Evolutionary conservation across 2,113 vertebrate genomes (phyloP), one percentile per base, ranked within the genome.

Genomic region (Pomatostomus ruficeps): DNA sequence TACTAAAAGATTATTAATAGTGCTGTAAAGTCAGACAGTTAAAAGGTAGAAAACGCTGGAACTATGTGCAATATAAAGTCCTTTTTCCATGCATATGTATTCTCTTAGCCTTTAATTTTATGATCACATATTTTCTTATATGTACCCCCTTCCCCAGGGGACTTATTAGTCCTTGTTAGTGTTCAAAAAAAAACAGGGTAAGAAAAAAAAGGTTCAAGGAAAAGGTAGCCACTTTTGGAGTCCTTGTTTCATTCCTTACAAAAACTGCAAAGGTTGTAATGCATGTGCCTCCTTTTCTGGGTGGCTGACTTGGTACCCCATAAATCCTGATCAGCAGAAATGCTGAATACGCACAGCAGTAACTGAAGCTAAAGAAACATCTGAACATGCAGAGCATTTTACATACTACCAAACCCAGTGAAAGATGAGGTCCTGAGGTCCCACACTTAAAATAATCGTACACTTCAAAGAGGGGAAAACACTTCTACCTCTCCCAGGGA

Each of bases 291-390:
- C 67, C 62, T 90, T 85, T 96, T 96, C 92, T 96, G 94, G 88
- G 94, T 97, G 95, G 95, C 79, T 96, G 67, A 73, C 38, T 93
- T 88, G 90, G 89, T 96, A 94, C 88, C 71, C 92, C 93, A 95
- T 95, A 95, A 95, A 95, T 95, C 94, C 85, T 63, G 61, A 46
- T 36, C 2, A 2, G 79, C 67, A 95, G 93, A 93, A 95, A 85
- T 55, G 85, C 91, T 95, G 94, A 95, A 68, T 75, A 54, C 12
- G 82, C 94, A 93, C 78, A 67, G 78, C 88, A 89, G 88, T 54
- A 63, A 91, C 74, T 42, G 49, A 89, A 74, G 70, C 74, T 75
- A 72, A 88, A 85, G 92, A 73, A 93, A 89, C 24, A 82, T 38
- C 61, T 2, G 43, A 76, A 85, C 5, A 0, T 23, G 59, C 59